These are phyloP conservation scores for Austrolebias charrua DNA, from an alignment of 2,797 vertebrate species.

Conservation along the genomic window DNA sequence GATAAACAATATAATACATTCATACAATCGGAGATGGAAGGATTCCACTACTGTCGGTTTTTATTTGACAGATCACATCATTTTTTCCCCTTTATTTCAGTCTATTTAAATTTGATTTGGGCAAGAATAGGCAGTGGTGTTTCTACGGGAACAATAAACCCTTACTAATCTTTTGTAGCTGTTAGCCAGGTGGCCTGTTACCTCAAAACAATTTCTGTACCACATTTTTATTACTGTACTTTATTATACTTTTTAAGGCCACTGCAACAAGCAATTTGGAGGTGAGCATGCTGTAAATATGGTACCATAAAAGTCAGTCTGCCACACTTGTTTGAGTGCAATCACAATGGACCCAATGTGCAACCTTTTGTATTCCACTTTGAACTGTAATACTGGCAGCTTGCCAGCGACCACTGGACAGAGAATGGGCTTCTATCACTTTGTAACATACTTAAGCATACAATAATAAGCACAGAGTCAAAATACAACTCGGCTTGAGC, in stretches of 20 bases:
- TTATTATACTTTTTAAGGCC: slow-evolving; percentile 54
- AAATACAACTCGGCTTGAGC: slow-evolving; percentile 11
- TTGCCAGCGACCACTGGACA: slow-evolving; percentile 34
- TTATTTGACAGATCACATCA: neutral
- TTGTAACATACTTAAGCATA: slow-evolving; percentile 36
- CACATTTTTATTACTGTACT: slow-evolving; percentile 44
- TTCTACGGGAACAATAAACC: neutral
- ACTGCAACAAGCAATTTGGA: slow-evolving; percentile 54
- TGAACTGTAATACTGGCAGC: slow-evolving; percentile 42
- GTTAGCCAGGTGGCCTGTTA: slow-evolving; percentile 38
- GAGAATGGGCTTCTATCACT: slow-evolving; percentile 31
- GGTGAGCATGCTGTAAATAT: slow-evolving; percentile 46
- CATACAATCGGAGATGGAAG: neutral
- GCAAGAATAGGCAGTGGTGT: neutral
- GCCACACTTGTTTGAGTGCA: slow-evolving; percentile 55
- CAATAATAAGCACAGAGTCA: slow-evolving; percentile 21
- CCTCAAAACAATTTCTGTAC: slow-evolving; percentile 49
- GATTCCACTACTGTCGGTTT: neutral
- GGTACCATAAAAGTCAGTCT: slow-evolving; percentile 61
- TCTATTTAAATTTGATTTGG: neutral
- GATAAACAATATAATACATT: no score
- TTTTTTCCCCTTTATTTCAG: neutral
- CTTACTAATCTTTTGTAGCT: slow-evolving; percentile 27
- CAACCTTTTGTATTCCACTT: slow-evolving; percentile 50
- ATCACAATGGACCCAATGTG: slow-evolving; percentile 61